These are phyloP conservation scores for Thereva unica DNA, from an alignment of 2,888 invertebrate species.

Conservation along the genomic window DNA sequence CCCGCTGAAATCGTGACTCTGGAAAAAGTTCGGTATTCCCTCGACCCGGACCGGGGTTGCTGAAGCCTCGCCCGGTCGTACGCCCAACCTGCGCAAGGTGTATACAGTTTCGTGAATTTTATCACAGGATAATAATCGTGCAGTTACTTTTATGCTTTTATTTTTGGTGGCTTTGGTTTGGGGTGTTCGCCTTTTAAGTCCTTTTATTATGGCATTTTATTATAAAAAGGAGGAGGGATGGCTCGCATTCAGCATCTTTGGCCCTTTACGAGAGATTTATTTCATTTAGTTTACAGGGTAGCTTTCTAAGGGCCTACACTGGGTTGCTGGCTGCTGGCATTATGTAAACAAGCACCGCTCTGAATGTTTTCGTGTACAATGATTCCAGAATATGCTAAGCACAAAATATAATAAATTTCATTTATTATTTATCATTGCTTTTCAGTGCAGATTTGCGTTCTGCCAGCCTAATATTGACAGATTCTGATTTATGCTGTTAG, in stretches of 20 bases:
- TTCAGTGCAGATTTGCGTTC: conserved; percentile 7
- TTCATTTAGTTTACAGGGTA: too few relatives aligned
- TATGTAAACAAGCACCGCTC: conserved; percentile 3
- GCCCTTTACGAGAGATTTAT: too few relatives aligned
- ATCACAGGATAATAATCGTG: conserved; percentile 25
- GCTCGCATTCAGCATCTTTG: too few relatives aligned
- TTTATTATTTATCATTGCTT: conserved; percentile 25
- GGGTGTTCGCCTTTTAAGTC: conserved; percentile 8
- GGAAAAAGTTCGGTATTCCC: conserved; percentile 1
- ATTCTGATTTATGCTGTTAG: conserved; percentile 19
- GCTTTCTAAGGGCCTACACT: too few relatives aligned
- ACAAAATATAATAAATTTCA: conserved; percentile 26
- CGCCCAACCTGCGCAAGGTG: conserved; percentile 10
- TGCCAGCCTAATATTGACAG: conserved; percentile 10
- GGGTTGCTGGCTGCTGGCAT: not conserved
- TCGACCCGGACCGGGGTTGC: conserved; percentile 3
- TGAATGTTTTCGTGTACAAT: conserved; percentile 11
- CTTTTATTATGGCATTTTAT: too few relatives aligned
- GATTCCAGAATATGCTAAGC: conserved; percentile 1
- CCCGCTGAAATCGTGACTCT: not conserved
- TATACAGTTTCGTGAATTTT: conserved; percentile 17
- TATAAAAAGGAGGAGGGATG: too few relatives aligned
- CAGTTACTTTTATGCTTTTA: not conserved
- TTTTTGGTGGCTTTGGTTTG: not conserved
- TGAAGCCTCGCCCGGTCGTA: conserved; percentile 5